Evolutionary conservation across 2,888 invertebrate species (phyloP).

Genomic region (Drosophila yooni): DNA sequence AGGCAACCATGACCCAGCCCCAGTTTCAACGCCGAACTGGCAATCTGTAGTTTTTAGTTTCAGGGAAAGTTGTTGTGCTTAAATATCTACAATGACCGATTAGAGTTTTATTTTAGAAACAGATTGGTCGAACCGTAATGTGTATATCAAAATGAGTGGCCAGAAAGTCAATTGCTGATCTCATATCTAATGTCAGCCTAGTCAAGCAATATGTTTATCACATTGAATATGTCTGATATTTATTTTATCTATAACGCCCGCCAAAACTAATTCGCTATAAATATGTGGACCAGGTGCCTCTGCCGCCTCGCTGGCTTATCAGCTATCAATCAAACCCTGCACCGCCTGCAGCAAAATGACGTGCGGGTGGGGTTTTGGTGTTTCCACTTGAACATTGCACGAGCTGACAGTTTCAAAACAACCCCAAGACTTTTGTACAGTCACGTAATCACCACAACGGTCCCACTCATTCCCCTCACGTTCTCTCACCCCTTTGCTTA

Average conservation of each 20-base stretch:
- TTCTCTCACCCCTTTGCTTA: conserved; percentile 4
- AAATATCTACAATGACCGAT: conserved; percentile 62
- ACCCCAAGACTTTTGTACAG: conserved; percentile 64
- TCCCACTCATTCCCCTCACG: conserved; percentile 6
- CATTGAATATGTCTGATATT: conserved; percentile 13
- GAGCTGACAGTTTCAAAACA: conserved; percentile 46
- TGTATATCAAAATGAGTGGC: not conserved
- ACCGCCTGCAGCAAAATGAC: conserved; percentile 32
- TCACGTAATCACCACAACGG: conserved; percentile 65
- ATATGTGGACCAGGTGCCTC: conserved; percentile 37
- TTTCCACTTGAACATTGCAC: conserved; percentile 66
- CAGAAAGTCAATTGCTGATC: conserved; percentile 3
- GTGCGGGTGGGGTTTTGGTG: not conserved
- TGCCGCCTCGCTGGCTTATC: conserved; percentile 33
- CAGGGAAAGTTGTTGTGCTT: conserved; percentile 43
- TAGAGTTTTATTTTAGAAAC: conserved; percentile 32
- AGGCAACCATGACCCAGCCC: conserved; percentile 70
- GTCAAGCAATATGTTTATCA: conserved; percentile 39
- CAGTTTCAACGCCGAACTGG: conserved; percentile 30
- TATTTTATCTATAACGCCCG: conserved; percentile 15
- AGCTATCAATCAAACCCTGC: conserved; percentile 57
- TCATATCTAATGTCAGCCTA: conserved; percentile 1
- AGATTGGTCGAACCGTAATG: not conserved
- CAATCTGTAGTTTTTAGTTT: conserved; percentile 35
- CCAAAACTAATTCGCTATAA: conserved; percentile 32